These are phyloP conservation scores for Cephalopachus bancanus DNA, from an alignment of 2,797 vertebrate species.

Conservation along the genomic window DNA sequence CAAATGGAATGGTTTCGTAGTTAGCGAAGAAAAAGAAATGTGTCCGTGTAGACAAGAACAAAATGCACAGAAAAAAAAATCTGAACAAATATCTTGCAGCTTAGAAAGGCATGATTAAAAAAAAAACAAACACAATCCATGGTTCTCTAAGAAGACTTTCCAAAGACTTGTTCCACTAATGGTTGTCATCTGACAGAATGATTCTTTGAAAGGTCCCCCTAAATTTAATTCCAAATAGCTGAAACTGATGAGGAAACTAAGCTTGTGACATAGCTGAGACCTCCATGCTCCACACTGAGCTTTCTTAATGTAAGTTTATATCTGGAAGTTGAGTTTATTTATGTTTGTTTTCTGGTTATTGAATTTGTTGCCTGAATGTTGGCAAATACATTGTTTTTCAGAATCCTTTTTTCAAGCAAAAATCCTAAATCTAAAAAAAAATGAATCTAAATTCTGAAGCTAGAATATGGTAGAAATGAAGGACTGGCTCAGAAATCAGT, in stretches of 20 bases:
- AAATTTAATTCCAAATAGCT: not conserved
- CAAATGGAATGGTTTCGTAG: not conserved
- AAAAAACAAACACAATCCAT: not conserved
- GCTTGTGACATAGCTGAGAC: not conserved
- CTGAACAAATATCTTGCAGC: not conserved
- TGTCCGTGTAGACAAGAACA: not conserved
- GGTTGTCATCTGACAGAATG: not conserved
- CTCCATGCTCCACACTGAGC: not conserved
- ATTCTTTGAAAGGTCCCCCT: not conserved
- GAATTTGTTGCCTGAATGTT: not conserved
- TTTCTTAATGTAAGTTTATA: not conserved
- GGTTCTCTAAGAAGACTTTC: not conserved
- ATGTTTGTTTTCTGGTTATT: slow-evolving; percentile 11
- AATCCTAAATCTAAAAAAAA: not conserved
- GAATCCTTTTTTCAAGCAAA: not conserved
- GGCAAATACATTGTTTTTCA: not conserved
- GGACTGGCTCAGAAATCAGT: not conserved
- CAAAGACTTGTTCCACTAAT: not conserved
- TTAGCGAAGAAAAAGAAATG: not conserved
- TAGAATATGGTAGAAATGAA: not conserved
- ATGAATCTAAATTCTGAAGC: not conserved
- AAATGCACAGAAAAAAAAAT: not conserved
- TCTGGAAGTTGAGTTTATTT: slow-evolving; percentile 14
- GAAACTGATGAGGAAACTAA: not conserved
- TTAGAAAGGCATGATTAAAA: not conserved